Evolutionary conservation across 2,113 vertebrate species (phyloP), one percentile per base, ranked within the genome.

Genomic region (Dipodomys spectabilis): DNA sequence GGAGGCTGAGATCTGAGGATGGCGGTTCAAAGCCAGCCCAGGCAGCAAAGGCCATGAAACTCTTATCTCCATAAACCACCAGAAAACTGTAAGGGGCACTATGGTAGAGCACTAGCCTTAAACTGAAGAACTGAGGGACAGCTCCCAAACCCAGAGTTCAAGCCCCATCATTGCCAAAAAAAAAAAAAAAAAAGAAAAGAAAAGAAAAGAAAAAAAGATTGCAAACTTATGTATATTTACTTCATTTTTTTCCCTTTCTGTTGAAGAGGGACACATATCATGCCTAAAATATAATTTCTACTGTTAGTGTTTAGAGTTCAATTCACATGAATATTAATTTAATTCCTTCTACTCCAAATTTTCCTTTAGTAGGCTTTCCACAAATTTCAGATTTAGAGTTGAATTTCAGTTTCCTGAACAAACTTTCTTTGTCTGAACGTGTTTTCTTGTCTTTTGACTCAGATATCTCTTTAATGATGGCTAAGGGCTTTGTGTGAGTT

Each of bases 371-470:
- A 96, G 23, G 95, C 53, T 88, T 92, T 81, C 95, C 90, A 88
- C 15, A 78, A 97, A 97, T 79, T 93, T 95, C 79, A 25, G 75
- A 97, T 97, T 95, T 84, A 96, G 49, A 20, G 30, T 87, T 97
- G 82, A 95, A 95, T 97, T 98, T 97, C 84, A 97, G 95, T 97
- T 97, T 97, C 86, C 72, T 97, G 88, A 97, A 86, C 77, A 97
- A 97, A 98, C 77, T 85, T 96, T 57, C 80, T 96, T 7, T 96
- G 68, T 98, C 96, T 97, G 88, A 81, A 87, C 16, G 91, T 90
- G 79, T 91, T 97, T 92, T 80, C 93, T 95, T 89, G 77, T 86
- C 78, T 96, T 90, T 79, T 96, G 84, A 77, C 93, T 93, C 68
- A n/a, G 81, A 16, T 95, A 57, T 49, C 65, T 90, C 49, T 97